Evolutionary conservation across 2,888 invertebrate genomes (phyloP), one percentile per base, ranked within the genome.

Genomic region (Cheilosia vernalis): DNA sequence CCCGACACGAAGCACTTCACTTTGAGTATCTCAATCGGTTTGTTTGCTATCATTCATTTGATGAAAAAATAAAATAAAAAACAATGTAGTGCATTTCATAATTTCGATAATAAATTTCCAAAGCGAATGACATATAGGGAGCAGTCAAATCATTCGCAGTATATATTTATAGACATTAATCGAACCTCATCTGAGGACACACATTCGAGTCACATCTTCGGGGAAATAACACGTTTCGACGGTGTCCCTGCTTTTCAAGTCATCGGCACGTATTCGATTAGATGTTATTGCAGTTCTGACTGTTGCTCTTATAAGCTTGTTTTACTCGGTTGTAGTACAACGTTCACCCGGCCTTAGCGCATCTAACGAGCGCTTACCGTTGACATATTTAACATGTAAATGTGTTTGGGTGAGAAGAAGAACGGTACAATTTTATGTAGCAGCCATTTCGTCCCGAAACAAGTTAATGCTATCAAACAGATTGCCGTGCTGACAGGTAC

Each of bases 191-290:
- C 21, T 0, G 10, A 30, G 24, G 24, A 33, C 51, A 33, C 42
- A 60, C 67, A 79, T 79, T 74, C 83, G 51, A 61, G 73, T 73
- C 79, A 84, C 79, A 83, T 67, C 58, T 51, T 58, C 49, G n/a
- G 4, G 33, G 55, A 67, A 67, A 51, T 56, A 64, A 67, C 82
- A 83, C 82, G 82, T 72, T 63, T 47, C 10, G 55, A 27, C 40
- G 58, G 66, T 33, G 15, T 53, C 21, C 24, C 15, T 24, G 21
- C 55, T 64, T 27, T 33, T 72, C 47, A 47, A 78, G 66, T 66
- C 78, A 63, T 72, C 82, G 72, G 66, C 82, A 83, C 82, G 82
- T 83, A 77, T 78, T 77, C 82, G 72, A 83, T 83, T 83, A 74
- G 58, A 58, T 51, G 69, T 60, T 74, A 74, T 74, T 84, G 13